These are phyloP conservation scores for Lasioglossum marginatum DNA, from an alignment of 2,888 invertebrate species.

Conservation along the genomic window DNA sequence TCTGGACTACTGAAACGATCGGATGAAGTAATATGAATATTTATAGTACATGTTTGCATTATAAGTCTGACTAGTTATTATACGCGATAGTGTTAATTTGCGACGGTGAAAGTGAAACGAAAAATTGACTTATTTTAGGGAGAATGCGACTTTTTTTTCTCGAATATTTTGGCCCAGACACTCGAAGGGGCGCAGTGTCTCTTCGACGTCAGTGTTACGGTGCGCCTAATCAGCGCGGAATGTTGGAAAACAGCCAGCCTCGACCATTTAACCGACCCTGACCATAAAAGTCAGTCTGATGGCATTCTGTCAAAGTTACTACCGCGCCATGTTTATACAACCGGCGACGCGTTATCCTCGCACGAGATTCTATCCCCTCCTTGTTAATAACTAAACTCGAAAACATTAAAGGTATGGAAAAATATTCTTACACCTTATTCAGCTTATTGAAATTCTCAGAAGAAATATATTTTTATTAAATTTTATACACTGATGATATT, in stretches of 20 bases:
- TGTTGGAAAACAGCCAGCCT: slow-evolving; percentile 78
- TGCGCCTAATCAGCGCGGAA: slow-evolving; percentile 73
- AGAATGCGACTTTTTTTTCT: not conserved
- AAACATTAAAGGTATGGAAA: not conserved
- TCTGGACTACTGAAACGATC: no score
- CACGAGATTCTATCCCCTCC: slow-evolving; percentile 38
- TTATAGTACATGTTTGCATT: not conserved
- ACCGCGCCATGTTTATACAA: slow-evolving; percentile 54
- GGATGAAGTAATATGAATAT: not conserved
- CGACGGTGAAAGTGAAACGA: not conserved
- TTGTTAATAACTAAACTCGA: not conserved
- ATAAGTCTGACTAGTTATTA: not conserved
- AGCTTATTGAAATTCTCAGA: not conserved
- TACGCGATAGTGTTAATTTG: not conserved
- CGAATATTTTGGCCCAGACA: not conserved
- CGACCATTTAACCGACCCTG: slow-evolving; percentile 72
- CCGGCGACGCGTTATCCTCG: slow-evolving; percentile 66
- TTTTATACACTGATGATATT: not conserved
- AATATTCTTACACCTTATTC: not conserved
- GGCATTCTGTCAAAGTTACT: slow-evolving; percentile 78
- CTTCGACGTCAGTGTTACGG: slow-evolving; percentile 53
- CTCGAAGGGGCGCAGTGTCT: slow-evolving; percentile 1
- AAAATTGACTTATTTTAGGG: not conserved
- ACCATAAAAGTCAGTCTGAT: slow-evolving; percentile 79
- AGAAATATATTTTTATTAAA: not conserved